phyloP scores from a whole-genome alignment of 1,140 invertebrate species.

The Aphis gossypii region DNA sequence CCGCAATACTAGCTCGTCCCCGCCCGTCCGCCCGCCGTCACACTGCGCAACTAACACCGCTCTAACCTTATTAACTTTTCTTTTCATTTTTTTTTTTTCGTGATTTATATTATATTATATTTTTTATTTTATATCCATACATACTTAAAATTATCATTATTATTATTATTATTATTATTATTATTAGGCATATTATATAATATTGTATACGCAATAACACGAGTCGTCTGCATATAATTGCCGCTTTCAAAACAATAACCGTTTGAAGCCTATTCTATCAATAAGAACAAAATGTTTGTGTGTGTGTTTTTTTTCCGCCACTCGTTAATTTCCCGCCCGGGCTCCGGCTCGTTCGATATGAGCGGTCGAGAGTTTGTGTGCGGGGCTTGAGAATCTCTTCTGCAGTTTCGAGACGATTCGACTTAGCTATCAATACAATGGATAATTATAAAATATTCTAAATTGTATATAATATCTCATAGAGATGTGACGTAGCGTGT shows the following conservation, averaged over 20 bases:
- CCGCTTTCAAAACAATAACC: not conserved
- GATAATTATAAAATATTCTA: too few relatives aligned
- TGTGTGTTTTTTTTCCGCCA: not conserved
- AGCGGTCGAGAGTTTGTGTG: too few relatives aligned
- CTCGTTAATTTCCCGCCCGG: not conserved
- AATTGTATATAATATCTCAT: too few relatives aligned
- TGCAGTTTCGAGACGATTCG: too few relatives aligned
- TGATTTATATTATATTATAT: not conserved
- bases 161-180: not conserved
- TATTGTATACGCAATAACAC: not conserved
- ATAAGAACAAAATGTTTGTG: not conserved
- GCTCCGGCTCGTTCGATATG: not conserved
- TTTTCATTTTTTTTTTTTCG: not conserved
- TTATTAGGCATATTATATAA: not conserved
- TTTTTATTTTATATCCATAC: not conserved
- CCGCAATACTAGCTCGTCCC: too few relatives aligned
- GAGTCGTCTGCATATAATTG: not conserved
- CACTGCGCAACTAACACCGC: not conserved
- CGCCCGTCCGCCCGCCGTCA: not conserved
- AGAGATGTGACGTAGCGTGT: too few relatives aligned
- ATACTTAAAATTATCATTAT: not conserved
- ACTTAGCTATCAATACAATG: too few relatives aligned
- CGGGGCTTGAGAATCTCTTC: too few relatives aligned
- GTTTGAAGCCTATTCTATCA: not conserved
- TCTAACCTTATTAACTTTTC: conserved; percentile 54